Evolutionary conservation across 2,888 invertebrate genomes (phyloP).

Genomic region (Sarcophaga caerulescens): DNA sequence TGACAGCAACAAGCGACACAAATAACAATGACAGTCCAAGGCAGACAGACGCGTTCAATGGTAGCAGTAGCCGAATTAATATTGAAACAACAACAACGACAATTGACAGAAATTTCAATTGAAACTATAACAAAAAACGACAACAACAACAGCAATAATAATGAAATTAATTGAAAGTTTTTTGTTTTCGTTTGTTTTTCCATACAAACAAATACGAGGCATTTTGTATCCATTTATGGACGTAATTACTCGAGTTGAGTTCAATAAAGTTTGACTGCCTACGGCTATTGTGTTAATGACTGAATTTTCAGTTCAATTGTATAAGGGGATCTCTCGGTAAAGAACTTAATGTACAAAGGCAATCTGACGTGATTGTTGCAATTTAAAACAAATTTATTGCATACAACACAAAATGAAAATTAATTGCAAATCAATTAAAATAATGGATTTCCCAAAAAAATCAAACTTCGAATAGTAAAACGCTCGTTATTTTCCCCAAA

Average conservation of each 20-base stretch:
- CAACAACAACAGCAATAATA: not conserved
- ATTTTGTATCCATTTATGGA: not conserved
- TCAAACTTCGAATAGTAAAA: too few species aligned
- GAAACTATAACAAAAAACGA: not conserved
- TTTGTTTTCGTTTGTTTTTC: too few species aligned
- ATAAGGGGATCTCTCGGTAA: too few species aligned
- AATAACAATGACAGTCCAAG: conserved; percentile 45
- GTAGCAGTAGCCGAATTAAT: not conserved
- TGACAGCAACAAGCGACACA: conserved; percentile 53
- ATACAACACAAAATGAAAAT: too few species aligned
- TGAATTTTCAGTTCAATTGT: not conserved
- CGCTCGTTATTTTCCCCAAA: too few species aligned
- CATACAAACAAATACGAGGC: not conserved
- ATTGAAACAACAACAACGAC: not conserved
- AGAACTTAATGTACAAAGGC: too few species aligned
- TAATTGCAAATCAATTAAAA: too few species aligned
- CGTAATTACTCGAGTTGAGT: not conserved
- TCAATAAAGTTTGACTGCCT: not conserved
- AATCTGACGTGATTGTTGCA: not conserved
- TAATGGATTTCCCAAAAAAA: too few species aligned
- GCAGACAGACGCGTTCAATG: not conserved
- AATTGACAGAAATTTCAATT: not conserved
- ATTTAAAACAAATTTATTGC: not conserved
- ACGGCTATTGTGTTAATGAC: not conserved
- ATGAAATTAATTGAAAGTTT: conserved; percentile 9